Base-by-base conservation (phyloP, 1,140 invertebrate species). In the Tetragnatha versicolor region DNA sequence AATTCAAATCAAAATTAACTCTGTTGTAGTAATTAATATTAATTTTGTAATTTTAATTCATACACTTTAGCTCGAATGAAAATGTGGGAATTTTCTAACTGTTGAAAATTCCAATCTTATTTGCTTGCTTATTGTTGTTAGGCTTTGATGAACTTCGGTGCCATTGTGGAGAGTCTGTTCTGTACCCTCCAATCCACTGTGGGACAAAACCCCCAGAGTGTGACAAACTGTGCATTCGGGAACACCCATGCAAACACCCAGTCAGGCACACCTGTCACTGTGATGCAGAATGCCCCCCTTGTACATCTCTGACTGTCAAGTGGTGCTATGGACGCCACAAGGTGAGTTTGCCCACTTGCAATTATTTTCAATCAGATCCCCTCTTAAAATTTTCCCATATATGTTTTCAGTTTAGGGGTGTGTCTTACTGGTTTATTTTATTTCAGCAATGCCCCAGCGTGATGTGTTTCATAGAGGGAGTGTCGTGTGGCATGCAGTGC, bases 141-240 rank as follows among this genome's bases (percentile, higher is more conserved):
- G 91, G 90, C 84, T 98, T 96, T 86, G 93, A 97, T 61, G 97
- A 98, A 85, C 86, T 98, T 2, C 91, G 90, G 2, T 98, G 97
- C 84, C 92, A 94, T 83, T 99, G 97, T 87, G 96, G 96, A 1
- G 87, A 89, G 0, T 90, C 91, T 72, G 92, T 97, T 22, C 87
- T 94, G 53, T 92, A 92, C 86, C 96, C 97, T 2, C 97, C 97
- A 0, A 90, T 98, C 51, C 90, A 93, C 0, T 99, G 97, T 85
- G 96, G 96, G 2, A 93, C 94, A 0, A 90, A 90, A 77, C 91
- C 90, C 5, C 96, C 96, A 0, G 85, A 88, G 7, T 99, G 97
- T 87, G 86, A 87, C 29, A 87, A 90, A 20, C 91, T 91, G 0
- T 99, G 97, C 85, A 88, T 89, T 0, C 89, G 95, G 45, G 82